A percentile compares a stretch with the other conserved stretches of the same genome.
Conservation (phyloP, 2,888 invertebrate genomes). For the Caenorhabditis sp. region DNA sequence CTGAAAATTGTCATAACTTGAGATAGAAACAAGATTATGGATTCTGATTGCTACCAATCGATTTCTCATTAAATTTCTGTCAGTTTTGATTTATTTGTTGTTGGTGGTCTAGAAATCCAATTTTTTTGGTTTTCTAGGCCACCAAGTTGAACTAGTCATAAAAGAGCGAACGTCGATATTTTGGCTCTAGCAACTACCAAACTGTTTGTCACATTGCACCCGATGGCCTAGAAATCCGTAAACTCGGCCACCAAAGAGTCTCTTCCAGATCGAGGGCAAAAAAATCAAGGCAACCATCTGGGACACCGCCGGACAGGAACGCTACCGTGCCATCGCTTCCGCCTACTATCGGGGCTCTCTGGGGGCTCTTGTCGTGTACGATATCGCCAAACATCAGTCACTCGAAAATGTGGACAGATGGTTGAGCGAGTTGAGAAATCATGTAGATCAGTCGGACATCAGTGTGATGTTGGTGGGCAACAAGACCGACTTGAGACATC, state of each 20-base stretch:
- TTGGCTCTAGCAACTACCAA: too few species aligned
- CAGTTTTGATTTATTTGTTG: too few species aligned
- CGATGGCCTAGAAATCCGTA: too few species aligned
- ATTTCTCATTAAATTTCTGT: too few species aligned
- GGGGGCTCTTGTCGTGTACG: constrained; percentile 19
- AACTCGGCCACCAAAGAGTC: background rate
- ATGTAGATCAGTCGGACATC: constrained; percentile 98
- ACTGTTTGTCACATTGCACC: too few species aligned
- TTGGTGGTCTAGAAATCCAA: too few species aligned
- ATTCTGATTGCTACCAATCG: too few species aligned
- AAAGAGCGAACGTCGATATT: too few species aligned
- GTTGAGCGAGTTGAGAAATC: constrained; percentile 93
- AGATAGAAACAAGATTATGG: too few species aligned
- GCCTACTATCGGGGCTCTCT: constrained; percentile 11
- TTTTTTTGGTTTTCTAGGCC: too few species aligned
- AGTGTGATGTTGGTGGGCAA: constrained; percentile 98
- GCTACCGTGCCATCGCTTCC: constrained; percentile 16
- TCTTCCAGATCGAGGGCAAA: constrained; percentile 25
- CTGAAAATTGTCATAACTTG: background rate
- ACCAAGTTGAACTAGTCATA: too few species aligned
- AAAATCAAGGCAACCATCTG: constrained; percentile 25
- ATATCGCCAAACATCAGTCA: constrained; percentile 17
- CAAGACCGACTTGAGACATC: constrained; percentile 96
- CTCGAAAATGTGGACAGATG: constrained; percentile 19
- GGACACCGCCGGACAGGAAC: constrained; percentile 35